These are phyloP conservation scores for Alsophila aescularia DNA, from an alignment of 2,888 invertebrate species.

Conservation along the genomic window DNA sequence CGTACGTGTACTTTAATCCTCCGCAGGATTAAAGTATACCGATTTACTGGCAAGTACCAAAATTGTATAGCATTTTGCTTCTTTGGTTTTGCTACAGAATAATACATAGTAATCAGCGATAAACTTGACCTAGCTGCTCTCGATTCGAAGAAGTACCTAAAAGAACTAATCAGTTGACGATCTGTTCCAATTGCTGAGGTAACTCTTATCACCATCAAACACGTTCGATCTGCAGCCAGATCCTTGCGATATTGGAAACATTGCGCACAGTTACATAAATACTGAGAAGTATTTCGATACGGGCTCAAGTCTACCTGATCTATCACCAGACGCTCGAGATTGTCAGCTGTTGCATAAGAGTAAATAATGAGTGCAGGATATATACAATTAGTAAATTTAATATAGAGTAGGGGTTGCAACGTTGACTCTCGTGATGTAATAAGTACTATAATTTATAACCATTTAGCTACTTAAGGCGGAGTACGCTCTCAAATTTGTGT, in stretches of 20 bases:
- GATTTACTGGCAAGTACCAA: too few relatives aligned
- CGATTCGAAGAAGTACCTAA: slow-evolving; percentile 6
- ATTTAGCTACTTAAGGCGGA: too few relatives aligned
- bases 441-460: background rate
- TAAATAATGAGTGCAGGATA: slow-evolving; percentile 19
- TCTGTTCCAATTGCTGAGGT: slow-evolving; percentile 31
- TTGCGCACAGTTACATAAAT: slow-evolving; percentile 14
- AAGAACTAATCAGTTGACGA: slow-evolving; percentile 4
- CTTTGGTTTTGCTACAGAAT: too few relatives aligned
- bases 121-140: slow-evolving; percentile 5
- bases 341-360: slow-evolving; percentile 11
- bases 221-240: slow-evolving; percentile 39
- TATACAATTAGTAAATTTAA: slow-evolving; percentile 13
- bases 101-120: background rate
- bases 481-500: too few relatives aligned
- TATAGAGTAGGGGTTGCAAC: slow-evolving; percentile 6
- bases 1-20: too few relatives aligned
- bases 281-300: background rate
- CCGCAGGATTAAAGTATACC: too few relatives aligned
- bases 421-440: background rate
- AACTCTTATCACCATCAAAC: slow-evolving; percentile 31
- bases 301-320: background rate
- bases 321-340: background rate
- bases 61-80: too few relatives aligned
- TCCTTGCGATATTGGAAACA: slow-evolving; percentile 27